A percentile compares a stretch with the other conserved stretches of the same genome.
Conservation (phyloP, 1,140 invertebrate genomes). For the Goniozus legneri region DNA sequence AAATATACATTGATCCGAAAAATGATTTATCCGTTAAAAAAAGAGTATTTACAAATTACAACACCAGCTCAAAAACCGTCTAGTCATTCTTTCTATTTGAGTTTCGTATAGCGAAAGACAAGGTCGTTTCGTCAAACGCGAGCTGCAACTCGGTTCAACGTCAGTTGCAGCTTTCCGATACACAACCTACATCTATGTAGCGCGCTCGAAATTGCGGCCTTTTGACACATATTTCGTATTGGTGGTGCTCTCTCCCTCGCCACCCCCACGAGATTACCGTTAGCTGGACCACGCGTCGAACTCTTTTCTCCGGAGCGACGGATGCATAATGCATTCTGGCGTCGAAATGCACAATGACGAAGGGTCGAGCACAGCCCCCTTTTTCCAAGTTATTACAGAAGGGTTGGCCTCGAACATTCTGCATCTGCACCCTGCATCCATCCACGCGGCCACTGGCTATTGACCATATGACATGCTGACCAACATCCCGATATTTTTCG, state of each 20-base stretch:
- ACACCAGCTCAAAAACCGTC: too few relatives aligned
- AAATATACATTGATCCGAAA: conserved; percentile 1
- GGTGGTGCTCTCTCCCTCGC: conserved; percentile 2
- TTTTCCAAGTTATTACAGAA: conserved; percentile 48
- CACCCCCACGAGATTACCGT: conserved; percentile 34
- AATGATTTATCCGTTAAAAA: too few relatives aligned
- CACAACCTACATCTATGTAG: too few relatives aligned
- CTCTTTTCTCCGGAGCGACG: neutral
- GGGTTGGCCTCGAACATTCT: conserved; percentile 38
- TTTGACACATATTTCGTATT: conserved; percentile 45
- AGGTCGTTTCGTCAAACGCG: too few relatives aligned
- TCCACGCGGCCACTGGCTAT: conserved; percentile 41
- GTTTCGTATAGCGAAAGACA: too few relatives aligned
- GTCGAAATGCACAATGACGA: conserved; percentile 33
- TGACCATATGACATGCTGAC: conserved; percentile 57
- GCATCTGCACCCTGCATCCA: conserved; percentile 45
- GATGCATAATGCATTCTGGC: conserved; percentile 33
- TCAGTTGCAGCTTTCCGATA: too few relatives aligned
- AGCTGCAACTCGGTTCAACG: too few relatives aligned
- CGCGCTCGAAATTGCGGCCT: conserved; percentile 26
- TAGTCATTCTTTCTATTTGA: too few relatives aligned
- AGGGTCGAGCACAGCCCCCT: conserved; percentile 33
- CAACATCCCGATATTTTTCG: conserved; percentile 39
- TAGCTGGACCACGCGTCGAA: conserved; percentile 28
- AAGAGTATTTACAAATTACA: too few relatives aligned